Percentiles rank a stretch among this genome's conserved stretches.
Evolutionary conservation across 2,113 vertebrate species (phyloP).

Genomic region (Jaculus jaculus): DNA sequence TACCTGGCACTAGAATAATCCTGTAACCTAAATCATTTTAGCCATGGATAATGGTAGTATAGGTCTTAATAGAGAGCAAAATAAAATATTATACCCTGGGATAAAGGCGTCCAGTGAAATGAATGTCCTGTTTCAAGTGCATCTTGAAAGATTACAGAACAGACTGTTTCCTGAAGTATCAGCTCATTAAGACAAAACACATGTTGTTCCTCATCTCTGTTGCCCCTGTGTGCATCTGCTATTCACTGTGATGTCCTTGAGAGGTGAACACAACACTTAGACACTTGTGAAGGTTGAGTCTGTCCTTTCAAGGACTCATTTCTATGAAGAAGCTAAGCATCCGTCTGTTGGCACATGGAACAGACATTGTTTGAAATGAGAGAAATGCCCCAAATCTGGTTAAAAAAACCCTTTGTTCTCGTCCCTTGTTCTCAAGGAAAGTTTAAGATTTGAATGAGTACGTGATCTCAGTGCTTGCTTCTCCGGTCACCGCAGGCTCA

Average conservation of each 20-base stretch:
- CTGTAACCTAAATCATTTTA: conserved; percentile 1
- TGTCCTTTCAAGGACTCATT: background rate
- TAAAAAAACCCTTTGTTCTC: background rate
- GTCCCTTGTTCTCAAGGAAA: background rate
- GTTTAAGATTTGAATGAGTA: background rate
- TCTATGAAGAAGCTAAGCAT: background rate
- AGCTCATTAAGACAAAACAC: background rate
- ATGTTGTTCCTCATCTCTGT: background rate
- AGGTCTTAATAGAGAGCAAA: background rate
- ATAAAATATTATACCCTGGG: background rate
- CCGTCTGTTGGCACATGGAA: background rate
- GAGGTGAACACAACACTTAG: background rate
- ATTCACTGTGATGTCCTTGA: background rate
- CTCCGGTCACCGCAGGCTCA: background rate
- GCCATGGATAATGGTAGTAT: background rate
- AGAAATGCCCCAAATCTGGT: background rate
- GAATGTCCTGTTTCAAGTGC: background rate
- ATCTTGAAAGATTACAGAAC: conserved; percentile 39
- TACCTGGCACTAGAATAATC: background rate
- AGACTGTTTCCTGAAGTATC: background rate
- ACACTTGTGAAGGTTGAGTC: background rate
- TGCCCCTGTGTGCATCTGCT: background rate
- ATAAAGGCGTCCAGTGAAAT: conserved; percentile 31
- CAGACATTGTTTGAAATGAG: background rate
- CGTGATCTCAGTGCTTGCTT: background rate